Conservation (phyloP, 2,888 invertebrate species). For the Ceratothoa steindachneri region DNA sequence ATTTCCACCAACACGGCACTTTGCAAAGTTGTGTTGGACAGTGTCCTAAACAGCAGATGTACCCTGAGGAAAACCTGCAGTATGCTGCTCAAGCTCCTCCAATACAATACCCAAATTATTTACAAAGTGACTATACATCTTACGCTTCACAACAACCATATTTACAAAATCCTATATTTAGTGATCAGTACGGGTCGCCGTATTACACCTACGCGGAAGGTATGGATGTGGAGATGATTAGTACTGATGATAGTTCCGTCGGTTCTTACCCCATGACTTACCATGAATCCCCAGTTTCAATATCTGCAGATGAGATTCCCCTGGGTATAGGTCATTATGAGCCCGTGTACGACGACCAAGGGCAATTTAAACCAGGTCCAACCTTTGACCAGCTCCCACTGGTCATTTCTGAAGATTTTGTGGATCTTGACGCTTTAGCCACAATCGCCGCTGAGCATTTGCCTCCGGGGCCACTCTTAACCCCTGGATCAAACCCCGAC, state of each 20-base stretch:
- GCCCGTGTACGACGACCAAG: not conserved
- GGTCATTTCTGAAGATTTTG: conserved; percentile 39
- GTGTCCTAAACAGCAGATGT: not conserved
- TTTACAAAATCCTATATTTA: not conserved
- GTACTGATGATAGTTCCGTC: not conserved
- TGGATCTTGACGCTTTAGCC: conserved; percentile 43
- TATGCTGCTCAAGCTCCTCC: not conserved
- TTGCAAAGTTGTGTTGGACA: not conserved
- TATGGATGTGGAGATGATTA: not conserved
- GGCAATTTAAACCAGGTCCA: not conserved
- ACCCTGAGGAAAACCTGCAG: not conserved
- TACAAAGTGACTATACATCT: not conserved
- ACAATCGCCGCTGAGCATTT: conserved; percentile 41
- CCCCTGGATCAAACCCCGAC: not conserved
- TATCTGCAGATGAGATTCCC: not conserved
- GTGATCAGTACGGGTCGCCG: not conserved
- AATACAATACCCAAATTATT: not conserved
- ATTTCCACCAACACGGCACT: not conserved
- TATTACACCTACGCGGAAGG: not conserved
- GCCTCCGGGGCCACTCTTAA: conserved; percentile 4
- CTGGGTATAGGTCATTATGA: not conserved
- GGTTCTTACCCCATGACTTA: not conserved
- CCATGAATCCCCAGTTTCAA: not conserved
- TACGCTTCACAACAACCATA: not conserved
- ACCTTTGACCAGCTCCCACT: conserved; percentile 1